These are phyloP conservation scores for Callinectes sapidus DNA, from an alignment of 2,888 invertebrate species.

Conservation along the genomic window DNA sequence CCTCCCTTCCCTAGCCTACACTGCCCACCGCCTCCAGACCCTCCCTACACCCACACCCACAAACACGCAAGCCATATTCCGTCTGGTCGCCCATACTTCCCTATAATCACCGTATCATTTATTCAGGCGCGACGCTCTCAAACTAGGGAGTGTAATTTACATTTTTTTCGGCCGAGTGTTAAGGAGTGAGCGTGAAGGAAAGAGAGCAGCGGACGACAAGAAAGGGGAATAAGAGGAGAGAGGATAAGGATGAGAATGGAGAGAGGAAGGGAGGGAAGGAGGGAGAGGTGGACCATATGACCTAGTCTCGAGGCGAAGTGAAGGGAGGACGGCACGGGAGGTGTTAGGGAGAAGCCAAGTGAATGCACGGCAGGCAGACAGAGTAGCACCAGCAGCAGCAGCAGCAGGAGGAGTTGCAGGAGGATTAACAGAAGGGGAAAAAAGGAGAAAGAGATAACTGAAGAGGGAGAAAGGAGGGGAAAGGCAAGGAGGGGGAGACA, in stretches of 20 bases:
- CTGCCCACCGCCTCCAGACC: background rate
- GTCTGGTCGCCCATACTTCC: background rate
- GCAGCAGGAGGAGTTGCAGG: background rate
- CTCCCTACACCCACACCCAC: constrained; percentile 37
- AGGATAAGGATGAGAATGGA: background rate
- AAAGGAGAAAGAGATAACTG: background rate
- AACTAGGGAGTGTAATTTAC: constrained; percentile 19
- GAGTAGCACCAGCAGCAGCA: background rate
- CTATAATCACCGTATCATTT: constrained; percentile 27
- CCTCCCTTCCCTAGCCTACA: background rate
- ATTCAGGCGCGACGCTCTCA: constrained; percentile 32
- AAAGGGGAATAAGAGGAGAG: background rate
- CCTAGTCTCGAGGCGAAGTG: background rate
- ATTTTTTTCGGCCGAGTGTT: constrained; percentile 2
- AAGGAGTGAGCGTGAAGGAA: background rate
- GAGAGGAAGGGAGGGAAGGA: background rate
- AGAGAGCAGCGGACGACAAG: background rate
- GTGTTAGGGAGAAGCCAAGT: background rate
- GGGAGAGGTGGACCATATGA: background rate
- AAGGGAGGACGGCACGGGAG: background rate
- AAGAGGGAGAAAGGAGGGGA: background rate
- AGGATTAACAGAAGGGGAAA: background rate
- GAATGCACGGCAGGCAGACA: background rate
- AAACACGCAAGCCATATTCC: constrained; percentile 30
- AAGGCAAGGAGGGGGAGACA: background rate